Percentiles rank a stretch among this genome's conserved stretches.
Conservation (phyloP, 2,113 vertebrate genomes). For the Xiphophorus hellerii region DNA sequence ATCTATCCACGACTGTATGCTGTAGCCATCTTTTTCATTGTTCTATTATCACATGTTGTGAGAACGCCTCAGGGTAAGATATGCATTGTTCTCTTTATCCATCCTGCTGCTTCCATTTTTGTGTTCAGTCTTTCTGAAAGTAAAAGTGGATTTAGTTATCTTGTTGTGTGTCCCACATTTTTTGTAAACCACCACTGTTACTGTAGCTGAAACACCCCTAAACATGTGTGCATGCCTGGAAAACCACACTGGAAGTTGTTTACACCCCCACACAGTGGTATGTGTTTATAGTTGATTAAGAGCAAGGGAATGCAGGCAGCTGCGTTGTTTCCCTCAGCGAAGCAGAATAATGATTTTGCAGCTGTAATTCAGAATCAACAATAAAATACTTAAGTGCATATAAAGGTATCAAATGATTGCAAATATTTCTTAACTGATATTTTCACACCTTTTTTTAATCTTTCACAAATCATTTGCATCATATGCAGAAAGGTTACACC, state of each 20-base stretch:
- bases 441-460: background rate
- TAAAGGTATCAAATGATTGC: background rate
- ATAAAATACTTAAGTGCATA: background rate
- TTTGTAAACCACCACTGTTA: constrained; percentile 48
- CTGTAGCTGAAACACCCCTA: constrained; percentile 50
- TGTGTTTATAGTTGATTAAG: constrained; percentile 3
- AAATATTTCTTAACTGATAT: too few relatives aligned
- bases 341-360: background rate
- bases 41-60: constrained; percentile 4
- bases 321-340: background rate
- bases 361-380: background rate
- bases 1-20: constrained; percentile 16
- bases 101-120: background rate
- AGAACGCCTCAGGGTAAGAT: constrained; percentile 9
- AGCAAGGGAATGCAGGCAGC: background rate
- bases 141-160: constrained; percentile 10
- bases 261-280: background rate
- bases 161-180: constrained; percentile 46
- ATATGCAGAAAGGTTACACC: background rate
- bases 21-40: background rate
- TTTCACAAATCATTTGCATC: background rate
- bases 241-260: background rate
- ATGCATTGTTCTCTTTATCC: constrained; percentile 11
- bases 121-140: constrained; percentile 1
- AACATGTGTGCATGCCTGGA: constrained; percentile 17